Conservation (phyloP, 2,797 vertebrate species). For the Champsocephalus esox region DNA sequence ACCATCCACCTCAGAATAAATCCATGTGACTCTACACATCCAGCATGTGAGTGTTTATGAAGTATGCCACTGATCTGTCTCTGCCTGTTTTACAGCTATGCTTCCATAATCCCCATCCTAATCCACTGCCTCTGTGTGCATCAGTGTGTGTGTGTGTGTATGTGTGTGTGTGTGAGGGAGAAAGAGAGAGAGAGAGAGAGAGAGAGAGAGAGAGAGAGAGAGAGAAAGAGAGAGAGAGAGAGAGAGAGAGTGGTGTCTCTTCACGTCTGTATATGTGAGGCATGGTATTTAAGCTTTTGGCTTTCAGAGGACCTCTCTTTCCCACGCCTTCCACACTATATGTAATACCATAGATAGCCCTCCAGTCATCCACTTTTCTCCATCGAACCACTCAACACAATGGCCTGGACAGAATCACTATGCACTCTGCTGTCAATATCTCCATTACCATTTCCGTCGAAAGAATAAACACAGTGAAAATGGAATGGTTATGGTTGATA, state of each 20-base stretch:
- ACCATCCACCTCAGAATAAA: conserved; percentile 56
- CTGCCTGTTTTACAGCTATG: conserved; percentile 74
- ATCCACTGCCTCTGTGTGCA: conserved; percentile 65
- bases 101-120: conserved; percentile 77
- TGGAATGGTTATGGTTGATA: conserved; percentile 65
- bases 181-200: conserved; percentile 29
- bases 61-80: conserved; percentile 76
- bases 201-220: conserved; percentile 16
- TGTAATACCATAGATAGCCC: conserved; percentile 52
- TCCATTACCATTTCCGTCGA: conserved; percentile 61
- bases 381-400: conserved; percentile 70
- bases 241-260: conserved; percentile 30
- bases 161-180: conserved; percentile 1
- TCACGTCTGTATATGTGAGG: conserved; percentile 47
- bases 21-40: conserved; percentile 61
- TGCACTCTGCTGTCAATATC: conserved; percentile 57
- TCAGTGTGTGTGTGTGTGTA: conserved; percentile 3
- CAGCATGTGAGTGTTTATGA: conserved; percentile 52
- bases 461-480: conserved; percentile 61
- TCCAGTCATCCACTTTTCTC: conserved; percentile 60
- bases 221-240: conserved; percentile 25
- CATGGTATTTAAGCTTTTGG: conserved; percentile 67
- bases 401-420: conserved; percentile 59
- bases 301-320: conserved; percentile 66
- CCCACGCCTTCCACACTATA: conserved; percentile 59